These are phyloP conservation scores for Augiades crinisus DNA, from an alignment of 2,888 invertebrate genomes.

Conservation along the genomic window DNA sequence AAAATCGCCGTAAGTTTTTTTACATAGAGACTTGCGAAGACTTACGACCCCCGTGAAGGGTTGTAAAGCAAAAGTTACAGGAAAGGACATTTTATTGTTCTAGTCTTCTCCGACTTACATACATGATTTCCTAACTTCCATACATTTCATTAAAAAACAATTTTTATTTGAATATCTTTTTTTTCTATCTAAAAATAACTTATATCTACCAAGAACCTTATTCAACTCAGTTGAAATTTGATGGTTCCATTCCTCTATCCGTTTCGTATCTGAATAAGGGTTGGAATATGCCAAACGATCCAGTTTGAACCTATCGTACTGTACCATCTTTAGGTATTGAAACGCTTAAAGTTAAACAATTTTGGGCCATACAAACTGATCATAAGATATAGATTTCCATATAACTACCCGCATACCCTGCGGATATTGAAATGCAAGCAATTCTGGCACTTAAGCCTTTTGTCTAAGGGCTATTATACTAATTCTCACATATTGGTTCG, in stretches of 20 bases:
- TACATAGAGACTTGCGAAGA: too few relatives aligned
- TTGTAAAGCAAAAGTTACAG: too few relatives aligned
- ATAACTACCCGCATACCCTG: background rate
- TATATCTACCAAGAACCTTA: background rate
- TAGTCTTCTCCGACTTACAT: too few relatives aligned
- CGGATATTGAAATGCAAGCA: slow-evolving; percentile 8
- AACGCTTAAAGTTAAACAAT: slow-evolving; percentile 12
- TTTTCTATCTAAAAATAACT: too few relatives aligned
- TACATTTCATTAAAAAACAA: too few relatives aligned
- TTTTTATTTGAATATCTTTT: too few relatives aligned
- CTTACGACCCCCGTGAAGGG: too few relatives aligned
- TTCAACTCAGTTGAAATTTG: background rate
- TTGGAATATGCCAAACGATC: slow-evolving; percentile 5
- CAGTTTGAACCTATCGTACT: slow-evolving; percentile 8
- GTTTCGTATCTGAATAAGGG: background rate
- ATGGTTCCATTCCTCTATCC: background rate
- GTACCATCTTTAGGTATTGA: slow-evolving; percentile 3
- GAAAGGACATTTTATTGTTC: too few relatives aligned
- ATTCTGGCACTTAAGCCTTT: slow-evolving; percentile 8
- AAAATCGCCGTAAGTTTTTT: too few relatives aligned
- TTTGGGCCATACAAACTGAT: background rate
- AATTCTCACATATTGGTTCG: slow-evolving; percentile 1
- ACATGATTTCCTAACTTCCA: too few relatives aligned
- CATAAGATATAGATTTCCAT: background rate
- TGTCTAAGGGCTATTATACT: slow-evolving; percentile 2